Evolutionary conservation across 2,797 vertebrate genomes (phyloP).

Genomic region (Danio albolineatus): DNA sequence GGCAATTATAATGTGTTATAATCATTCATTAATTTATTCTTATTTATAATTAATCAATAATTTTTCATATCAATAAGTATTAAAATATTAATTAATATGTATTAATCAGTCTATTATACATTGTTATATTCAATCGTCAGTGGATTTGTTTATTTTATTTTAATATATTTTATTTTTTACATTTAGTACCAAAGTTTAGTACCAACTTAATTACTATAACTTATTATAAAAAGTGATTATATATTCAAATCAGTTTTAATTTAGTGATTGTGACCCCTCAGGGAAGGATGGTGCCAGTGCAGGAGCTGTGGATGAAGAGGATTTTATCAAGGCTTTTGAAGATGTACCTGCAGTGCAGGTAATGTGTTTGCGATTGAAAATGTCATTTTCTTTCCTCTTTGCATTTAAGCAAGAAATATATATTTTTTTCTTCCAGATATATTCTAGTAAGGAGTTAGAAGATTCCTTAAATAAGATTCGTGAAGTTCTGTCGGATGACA

Average conservation of each 20-base stretch:
- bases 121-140: too few species aligned
- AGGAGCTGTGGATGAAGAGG: slow-evolving; percentile 95
- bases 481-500: slow-evolving; percentile 95
- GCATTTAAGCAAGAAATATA: background rate
- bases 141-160: too few species aligned
- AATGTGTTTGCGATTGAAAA: background rate
- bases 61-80: too few species aligned
- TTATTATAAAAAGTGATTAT: too few species aligned
- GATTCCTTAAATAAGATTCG: slow-evolving; percentile 94
- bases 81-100: too few species aligned
- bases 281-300: slow-evolving; percentile 92
- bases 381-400: background rate
- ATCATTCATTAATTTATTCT: too few species aligned
- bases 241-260: background rate
- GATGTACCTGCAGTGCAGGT: slow-evolving; percentile 93
- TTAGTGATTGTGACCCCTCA: background rate
- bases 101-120: too few species aligned
- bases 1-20: too few species aligned
- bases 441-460: slow-evolving; percentile 94
- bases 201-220: background rate
- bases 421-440: too few species aligned
- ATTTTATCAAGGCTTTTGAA: slow-evolving; percentile 96
- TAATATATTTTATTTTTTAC: too few species aligned
- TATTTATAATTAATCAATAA: too few species aligned
- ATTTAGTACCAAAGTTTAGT: background rate